Base-by-base conservation (phyloP, 2,797 vertebrate genomes). In the Anolis apletophallus region DNA sequence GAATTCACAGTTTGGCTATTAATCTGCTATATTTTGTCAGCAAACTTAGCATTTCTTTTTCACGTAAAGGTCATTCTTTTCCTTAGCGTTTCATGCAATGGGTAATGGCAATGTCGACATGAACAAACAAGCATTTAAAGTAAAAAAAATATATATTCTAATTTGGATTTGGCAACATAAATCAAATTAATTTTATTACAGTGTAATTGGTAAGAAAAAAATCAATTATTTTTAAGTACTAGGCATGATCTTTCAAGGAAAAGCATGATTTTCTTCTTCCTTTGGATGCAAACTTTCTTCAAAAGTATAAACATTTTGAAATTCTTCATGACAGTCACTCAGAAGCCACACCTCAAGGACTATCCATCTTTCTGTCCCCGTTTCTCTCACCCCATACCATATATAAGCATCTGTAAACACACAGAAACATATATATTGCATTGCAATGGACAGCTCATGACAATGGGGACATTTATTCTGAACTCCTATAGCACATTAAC, bases 51-150 rank as follows among this genome's bases (percentile, higher is more conserved):
- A 5, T 86, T 92, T 59, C 88, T 32, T 23, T 91, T 81, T 76
- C 52, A 32, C 19, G 1, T 7, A 54, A 85, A 91, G 83, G 74
- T 82, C 74, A 90, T 40, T 23, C 40, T 72, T 91, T 46, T 86
- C 87, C 78, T 86, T 67, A 52, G 5, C 85, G 13, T 75, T 85
- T 36, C 8, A 67, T 17, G 40, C 5, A 19, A 23, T n/a, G 54
- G 14, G 1, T 57, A 69, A 46, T 46, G 29, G 74, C n/a, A 46
- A 69, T 46, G 73, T 64, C 16, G 23, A 19, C 46, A 36, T 29
- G 52, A 73, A 13, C 34, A 36, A 69, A 75, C 52, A 40, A 80
- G 17, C 7, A 17, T 36, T 36, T 64, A 64, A 64, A 29, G 26
- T 64, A 64, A 11, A 64, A 64, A 85, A 32, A 29, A 78, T n/a